These are phyloP conservation scores for Ptycholaimellus sp. DNA, from an alignment of 2,888 invertebrate genomes.

Conservation along the genomic window DNA sequence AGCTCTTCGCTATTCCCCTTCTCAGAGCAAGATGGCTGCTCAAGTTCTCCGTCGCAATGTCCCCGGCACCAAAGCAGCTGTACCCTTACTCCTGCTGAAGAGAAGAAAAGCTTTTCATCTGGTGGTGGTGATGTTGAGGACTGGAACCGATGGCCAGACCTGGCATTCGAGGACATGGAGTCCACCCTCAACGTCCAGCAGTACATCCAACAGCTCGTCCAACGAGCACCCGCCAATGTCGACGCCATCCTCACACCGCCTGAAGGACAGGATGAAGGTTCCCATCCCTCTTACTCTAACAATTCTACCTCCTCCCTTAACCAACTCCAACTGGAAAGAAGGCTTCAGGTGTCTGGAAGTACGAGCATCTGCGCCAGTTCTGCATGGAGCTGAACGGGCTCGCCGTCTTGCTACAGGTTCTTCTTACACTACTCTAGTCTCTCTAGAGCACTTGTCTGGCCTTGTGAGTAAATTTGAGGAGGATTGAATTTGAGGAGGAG, in stretches of 20 bases:
- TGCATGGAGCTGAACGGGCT: conserved; percentile 98
- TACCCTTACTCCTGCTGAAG: no score
- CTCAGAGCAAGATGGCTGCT: no score
- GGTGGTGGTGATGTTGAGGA: no score
- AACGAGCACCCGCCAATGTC: conserved; percentile 69
- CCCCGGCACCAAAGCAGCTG: no score
- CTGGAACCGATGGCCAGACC: conserved; percentile 90
- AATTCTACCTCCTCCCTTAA: no score
- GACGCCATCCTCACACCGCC: conserved; percentile 84
- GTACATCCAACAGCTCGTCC: conserved; percentile 88
- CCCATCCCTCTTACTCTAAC: no score
- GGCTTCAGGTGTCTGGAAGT: conserved; percentile 96
- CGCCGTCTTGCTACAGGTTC: conserved; percentile 64
- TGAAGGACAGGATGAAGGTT: conserved; percentile 72
- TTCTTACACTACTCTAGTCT: neutral
- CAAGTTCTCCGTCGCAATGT: no score
- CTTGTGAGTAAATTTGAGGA: conserved; percentile 28
- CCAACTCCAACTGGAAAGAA: no score
- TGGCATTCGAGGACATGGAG: conserved; percentile 97
- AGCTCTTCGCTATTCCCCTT: no score
- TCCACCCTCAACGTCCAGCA: conserved; percentile 93
- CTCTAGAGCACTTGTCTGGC: neutral
- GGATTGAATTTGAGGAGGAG: conserved; percentile 61
- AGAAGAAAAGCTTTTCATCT: no score
- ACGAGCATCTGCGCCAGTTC: conserved; percentile 92